Percentiles rank a stretch among this genome's conserved stretches.
Conservation (phyloP, 2,888 invertebrate genomes). For the Drosophila acutilabella region DNA sequence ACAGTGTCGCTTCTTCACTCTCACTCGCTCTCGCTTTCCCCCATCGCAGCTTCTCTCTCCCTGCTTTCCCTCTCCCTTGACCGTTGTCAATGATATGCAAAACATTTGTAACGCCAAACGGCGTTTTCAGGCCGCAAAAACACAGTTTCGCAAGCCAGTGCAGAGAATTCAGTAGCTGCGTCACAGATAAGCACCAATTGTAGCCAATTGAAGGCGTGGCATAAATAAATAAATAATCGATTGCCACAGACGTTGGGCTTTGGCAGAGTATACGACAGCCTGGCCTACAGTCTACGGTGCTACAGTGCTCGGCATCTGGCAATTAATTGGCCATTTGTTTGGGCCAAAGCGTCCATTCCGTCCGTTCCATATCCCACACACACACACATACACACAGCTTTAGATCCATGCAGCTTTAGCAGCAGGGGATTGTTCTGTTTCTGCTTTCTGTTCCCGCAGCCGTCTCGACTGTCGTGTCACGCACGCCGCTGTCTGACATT, state of each 20-base stretch:
- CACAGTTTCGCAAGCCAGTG: not conserved
- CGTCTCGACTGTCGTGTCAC: conserved; percentile 41
- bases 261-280: conserved; percentile 17
- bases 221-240: conserved; percentile 80
- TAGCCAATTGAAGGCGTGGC: conserved; percentile 74
- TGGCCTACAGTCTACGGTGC: conserved; percentile 26
- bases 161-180: conserved; percentile 13
- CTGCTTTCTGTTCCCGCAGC: not conserved
- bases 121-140: conserved; percentile 14
- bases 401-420: not conserved
- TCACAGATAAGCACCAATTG: conserved; percentile 74
- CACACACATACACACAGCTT: not conserved
- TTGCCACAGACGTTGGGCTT: conserved; percentile 41
- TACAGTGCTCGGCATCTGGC: conserved; percentile 41
- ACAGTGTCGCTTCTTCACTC: conserved; percentile 1
- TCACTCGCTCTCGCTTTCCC: conserved; percentile 7
- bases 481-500: conserved; percentile 44
- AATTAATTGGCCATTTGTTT: conserved; percentile 79
- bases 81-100: conserved; percentile 71
- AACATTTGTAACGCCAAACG: conserved; percentile 56
- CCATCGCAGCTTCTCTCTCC: conserved; percentile 5
- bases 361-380: conserved; percentile 8
- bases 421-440: not conserved
- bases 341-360: conserved; percentile 21
- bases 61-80: not conserved